These are phyloP conservation scores for Smithornis capensis DNA, from an alignment of 2,113 vertebrate genomes.

Conservation along the genomic window DNA sequence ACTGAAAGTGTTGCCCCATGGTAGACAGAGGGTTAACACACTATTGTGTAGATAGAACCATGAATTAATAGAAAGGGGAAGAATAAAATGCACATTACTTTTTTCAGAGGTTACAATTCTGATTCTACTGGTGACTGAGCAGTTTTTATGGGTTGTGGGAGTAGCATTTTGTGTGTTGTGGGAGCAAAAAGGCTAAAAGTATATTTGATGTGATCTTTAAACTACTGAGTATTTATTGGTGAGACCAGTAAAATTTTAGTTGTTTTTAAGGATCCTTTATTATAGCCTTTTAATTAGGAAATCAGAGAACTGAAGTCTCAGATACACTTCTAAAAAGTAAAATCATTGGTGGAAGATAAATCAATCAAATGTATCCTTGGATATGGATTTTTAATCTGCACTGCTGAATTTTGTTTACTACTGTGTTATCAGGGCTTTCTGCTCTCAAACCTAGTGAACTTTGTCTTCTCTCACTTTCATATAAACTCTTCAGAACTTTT, in stretches of 20 bases:
- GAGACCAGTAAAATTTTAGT: neutral
- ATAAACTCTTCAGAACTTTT: neutral
- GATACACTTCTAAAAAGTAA: neutral
- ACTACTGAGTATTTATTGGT: neutral
- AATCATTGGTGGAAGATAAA: neutral
- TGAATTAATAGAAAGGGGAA: conserved; percentile 14
- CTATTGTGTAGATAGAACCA: conserved; percentile 43
- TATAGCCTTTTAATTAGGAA: neutral
- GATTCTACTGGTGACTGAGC: neutral
- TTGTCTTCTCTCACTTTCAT: neutral
- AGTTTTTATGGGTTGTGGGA: neutral
- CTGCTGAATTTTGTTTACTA: neutral
- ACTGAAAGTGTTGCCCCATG: conserved; percentile 67
- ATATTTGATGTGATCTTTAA: neutral
- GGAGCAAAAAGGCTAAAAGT: neutral
- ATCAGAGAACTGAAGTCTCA: neutral
- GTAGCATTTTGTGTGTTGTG: neutral
- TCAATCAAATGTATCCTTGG: neutral
- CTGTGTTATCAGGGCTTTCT: neutral
- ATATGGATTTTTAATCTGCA: neutral
- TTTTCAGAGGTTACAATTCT: conserved; percentile 13
- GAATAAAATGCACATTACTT: neutral
- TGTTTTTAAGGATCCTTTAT: neutral
- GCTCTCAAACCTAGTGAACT: neutral
- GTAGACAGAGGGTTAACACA: conserved; percentile 41